Conservation (phyloP, 2,113 vertebrate genomes). For the Epinephelus lanceolatus region DNA sequence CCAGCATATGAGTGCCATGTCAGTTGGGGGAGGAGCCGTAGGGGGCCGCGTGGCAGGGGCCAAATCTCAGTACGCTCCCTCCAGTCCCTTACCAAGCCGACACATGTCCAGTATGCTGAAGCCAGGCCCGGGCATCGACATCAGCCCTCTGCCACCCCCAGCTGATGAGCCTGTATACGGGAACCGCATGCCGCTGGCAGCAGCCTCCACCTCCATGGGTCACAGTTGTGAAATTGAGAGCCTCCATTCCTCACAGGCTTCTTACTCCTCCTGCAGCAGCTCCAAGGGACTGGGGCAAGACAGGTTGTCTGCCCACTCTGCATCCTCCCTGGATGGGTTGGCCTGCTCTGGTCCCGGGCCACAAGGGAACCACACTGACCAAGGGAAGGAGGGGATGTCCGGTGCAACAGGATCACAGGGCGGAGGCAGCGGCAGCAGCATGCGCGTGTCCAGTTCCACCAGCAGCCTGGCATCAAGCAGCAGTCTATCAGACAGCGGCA, state of each 20-base stretch:
- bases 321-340: constrained; percentile 76
- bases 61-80: constrained; percentile 88
- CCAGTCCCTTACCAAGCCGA: constrained; percentile 88
- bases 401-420: constrained; percentile 75
- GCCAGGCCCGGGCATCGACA: constrained; percentile 84
- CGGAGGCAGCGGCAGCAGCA: constrained; percentile 69
- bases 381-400: constrained; percentile 73
- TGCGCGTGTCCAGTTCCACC: constrained; percentile 88
- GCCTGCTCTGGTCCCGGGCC: constrained; percentile 56
- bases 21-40: constrained; percentile 68
- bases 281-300: constrained; percentile 81
- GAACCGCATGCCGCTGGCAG: constrained; percentile 77
- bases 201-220: constrained; percentile 56
- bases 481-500: constrained; percentile 88
- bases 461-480: constrained; percentile 90
- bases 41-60: constrained; percentile 52
- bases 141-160: constrained; percentile 74
- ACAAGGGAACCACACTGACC: constrained; percentile 30
- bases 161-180: constrained; percentile 70
- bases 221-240: constrained; percentile 78
- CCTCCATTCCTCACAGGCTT: constrained; percentile 56
- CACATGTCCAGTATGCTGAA: constrained; percentile 79
- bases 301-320: constrained; percentile 80
- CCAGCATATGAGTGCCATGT: constrained; percentile 90
- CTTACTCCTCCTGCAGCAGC: constrained; percentile 75